phyloP scores from a whole-genome alignment of 2,888 invertebrate species.

The Reticulitermes lucifugus region DNA sequence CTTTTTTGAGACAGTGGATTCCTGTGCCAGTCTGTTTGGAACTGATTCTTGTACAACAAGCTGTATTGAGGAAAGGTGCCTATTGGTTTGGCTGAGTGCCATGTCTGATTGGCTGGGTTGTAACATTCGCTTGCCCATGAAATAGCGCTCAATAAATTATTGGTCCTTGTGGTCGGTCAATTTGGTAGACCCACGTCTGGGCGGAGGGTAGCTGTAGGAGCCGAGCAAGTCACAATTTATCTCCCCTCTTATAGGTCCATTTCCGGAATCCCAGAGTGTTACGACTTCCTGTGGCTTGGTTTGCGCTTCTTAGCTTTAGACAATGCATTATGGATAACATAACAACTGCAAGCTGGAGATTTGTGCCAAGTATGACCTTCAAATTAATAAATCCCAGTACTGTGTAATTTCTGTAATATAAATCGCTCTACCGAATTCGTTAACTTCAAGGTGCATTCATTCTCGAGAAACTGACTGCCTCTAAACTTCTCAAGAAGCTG shows the following conservation, averaged over 20 bases:
- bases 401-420: too few relatives aligned
- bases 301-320: too few relatives aligned
- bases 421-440: too few relatives aligned
- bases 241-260: not conserved
- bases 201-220: not conserved
- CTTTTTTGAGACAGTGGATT: too few relatives aligned
- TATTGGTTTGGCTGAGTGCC: constrained; percentile 26
- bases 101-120: constrained; percentile 34
- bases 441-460: too few relatives aligned
- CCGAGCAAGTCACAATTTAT: not conserved
- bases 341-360: too few relatives aligned
- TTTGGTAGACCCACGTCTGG: constrained; percentile 1
- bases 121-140: constrained; percentile 16
- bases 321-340: too few relatives aligned
- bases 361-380: too few relatives aligned
- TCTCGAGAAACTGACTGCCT: too few relatives aligned
- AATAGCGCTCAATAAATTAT: constrained; percentile 26
- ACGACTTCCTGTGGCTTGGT: not conserved
- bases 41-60: not conserved
- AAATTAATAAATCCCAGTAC: too few relatives aligned
- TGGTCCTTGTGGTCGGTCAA: not conserved
- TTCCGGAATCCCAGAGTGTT: not conserved
- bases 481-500: too few relatives aligned
- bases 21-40: not conserved
- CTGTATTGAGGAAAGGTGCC: not conserved